A percentile compares a stretch with the other conserved stretches of the same genome.
These are phyloP conservation scores for Zaprionus bogoriensis DNA, from an alignment of 2,888 invertebrate species.

Conservation along the genomic window DNA sequence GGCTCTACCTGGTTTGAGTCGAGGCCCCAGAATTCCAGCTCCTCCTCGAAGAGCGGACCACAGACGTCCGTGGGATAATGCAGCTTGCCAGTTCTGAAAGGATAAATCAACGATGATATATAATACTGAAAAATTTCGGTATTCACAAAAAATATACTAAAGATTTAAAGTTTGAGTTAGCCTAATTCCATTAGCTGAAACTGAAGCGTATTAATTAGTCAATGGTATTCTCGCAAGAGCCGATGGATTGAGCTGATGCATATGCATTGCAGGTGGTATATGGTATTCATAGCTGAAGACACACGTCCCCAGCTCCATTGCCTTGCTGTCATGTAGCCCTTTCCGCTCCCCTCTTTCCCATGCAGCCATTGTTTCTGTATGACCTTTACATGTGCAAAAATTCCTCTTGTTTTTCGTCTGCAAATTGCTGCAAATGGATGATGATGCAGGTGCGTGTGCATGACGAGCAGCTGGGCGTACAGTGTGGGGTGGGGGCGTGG, in stretches of 20 bases:
- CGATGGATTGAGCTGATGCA: slow-evolving; percentile 7
- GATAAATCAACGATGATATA: neutral
- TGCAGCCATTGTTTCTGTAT: slow-evolving; percentile 22
- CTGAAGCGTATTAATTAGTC: neutral
- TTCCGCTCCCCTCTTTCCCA: neutral
- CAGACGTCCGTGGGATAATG: slow-evolving; percentile 99
- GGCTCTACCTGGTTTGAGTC: slow-evolving; percentile 99
- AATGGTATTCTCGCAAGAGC: neutral
- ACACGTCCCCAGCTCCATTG: neutral
- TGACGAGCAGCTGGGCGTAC: neutral
- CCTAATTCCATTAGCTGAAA: neutral
- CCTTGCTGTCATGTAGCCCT: neutral
- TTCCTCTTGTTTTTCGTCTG: slow-evolving; percentile 22
- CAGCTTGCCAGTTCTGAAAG: slow-evolving; percentile 93
- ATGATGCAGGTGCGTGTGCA: slow-evolving; percentile 27
- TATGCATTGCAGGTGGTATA: slow-evolving; percentile 35
- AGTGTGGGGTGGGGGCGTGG: neutral
- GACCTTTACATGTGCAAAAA: slow-evolving; percentile 19
- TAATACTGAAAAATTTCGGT: neutral
- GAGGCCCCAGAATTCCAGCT: slow-evolving; percentile 97
- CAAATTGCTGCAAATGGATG: slow-evolving; percentile 64
- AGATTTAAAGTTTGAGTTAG: neutral
- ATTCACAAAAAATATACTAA: neutral
- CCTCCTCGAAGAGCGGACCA: slow-evolving; percentile 97
- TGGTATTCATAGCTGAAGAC: slow-evolving; percentile 31